Conservation (phyloP, 2,888 invertebrate genomes). For the Cataglyphis altisquamis region DNA sequence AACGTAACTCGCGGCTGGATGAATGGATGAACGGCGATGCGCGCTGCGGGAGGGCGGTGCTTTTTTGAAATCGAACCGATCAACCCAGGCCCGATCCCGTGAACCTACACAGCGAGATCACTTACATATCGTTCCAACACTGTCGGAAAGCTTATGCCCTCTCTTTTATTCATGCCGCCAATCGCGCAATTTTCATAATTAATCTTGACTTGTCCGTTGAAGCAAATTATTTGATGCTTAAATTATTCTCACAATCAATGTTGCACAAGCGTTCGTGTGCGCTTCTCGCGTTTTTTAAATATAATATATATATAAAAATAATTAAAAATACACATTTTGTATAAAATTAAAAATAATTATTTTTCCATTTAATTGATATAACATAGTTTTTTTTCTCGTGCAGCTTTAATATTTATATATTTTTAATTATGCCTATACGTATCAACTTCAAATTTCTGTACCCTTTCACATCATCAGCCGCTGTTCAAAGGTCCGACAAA, state of each 20-base stretch:
- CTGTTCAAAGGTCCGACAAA: conserved; percentile 29
- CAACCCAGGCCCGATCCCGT: conserved; percentile 8
- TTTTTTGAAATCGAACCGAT: conserved; percentile 78
- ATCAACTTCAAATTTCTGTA: conserved; percentile 5
- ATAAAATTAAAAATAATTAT: neutral
- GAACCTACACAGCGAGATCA: conserved; percentile 26
- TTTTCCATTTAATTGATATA: neutral
- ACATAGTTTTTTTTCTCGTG: neutral
- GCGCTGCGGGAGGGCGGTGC: conserved; percentile 71
- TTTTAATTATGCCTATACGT: conserved; percentile 2
- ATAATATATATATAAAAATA: neutral
- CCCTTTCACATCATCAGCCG: conserved; percentile 17
- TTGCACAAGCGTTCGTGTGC: neutral
- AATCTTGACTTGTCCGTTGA: neutral
- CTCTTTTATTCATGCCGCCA: neutral
- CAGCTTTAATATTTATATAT: conserved; percentile 1
- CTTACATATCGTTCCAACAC: neutral
- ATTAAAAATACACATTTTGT: neutral
- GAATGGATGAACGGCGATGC: conserved; percentile 74
- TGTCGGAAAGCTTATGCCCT: neutral
- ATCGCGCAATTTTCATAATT: conserved; percentile 3
- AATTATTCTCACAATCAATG: neutral
- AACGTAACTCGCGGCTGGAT: conserved; percentile 75
- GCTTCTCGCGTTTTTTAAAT: neutral
- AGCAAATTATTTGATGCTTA: conserved; percentile 8